Conservation (phyloP, 1,140 invertebrate genomes). For the Popillia japonica region DNA sequence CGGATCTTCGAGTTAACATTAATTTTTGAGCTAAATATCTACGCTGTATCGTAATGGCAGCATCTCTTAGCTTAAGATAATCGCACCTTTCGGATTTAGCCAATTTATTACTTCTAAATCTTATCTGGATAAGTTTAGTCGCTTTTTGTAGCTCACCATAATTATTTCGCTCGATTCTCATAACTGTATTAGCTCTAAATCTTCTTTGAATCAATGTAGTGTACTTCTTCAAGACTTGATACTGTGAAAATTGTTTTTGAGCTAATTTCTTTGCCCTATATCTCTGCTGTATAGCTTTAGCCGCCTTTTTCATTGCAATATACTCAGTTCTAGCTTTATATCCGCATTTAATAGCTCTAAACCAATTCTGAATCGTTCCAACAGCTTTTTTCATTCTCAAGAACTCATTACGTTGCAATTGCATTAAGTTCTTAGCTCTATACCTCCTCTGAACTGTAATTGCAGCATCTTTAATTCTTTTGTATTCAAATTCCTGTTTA, state of each 20-base stretch:
- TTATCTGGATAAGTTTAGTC: conserved; percentile 54
- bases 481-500: conserved; percentile 57
- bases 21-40: conserved; percentile 48
- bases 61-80: conserved; percentile 52
- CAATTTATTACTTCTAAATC: conserved; percentile 48
- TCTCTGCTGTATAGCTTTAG: conserved; percentile 46
- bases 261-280: conserved; percentile 45
- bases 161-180: conserved; percentile 51
- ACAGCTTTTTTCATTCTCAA: conserved; percentile 47
- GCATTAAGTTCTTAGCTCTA: conserved; percentile 55
- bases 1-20: conserved; percentile 48
- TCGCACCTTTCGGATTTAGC: conserved; percentile 39
- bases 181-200: conserved; percentile 51
- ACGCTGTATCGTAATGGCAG: conserved; percentile 55
- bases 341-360: conserved; percentile 36
- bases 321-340: not conserved
- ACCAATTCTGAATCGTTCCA: conserved; percentile 48
- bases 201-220: conserved; percentile 50
- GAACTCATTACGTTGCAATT: conserved; percentile 46
- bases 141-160: conserved; percentile 56
- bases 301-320: conserved; percentile 39
- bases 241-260: conserved; percentile 44
- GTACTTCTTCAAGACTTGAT: conserved; percentile 42
- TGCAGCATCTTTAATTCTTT: conserved; percentile 58
- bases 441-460: conserved; percentile 66